phyloP scores from a whole-genome alignment of 2,888 invertebrate genomes.

The Andrena marginata region DNA sequence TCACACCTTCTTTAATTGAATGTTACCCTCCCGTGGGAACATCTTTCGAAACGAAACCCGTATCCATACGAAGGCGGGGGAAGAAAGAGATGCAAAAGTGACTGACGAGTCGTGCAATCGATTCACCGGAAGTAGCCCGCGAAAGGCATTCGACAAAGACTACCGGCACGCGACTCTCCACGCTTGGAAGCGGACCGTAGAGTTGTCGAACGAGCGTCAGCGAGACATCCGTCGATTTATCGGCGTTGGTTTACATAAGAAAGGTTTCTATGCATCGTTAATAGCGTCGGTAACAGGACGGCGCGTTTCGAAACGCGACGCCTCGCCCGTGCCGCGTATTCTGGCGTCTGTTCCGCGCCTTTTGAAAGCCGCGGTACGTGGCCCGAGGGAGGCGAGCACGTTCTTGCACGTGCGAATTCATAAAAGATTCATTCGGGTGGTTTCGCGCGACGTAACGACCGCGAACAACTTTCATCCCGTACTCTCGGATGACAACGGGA shows the following conservation, averaged over 20 bases:
- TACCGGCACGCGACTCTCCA: slow-evolving; percentile 13
- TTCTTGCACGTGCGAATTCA: slow-evolving; percentile 59
- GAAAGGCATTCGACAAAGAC: neutral
- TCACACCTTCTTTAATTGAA: too few relatives aligned
- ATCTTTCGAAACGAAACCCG: neutral
- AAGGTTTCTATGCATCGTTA: slow-evolving; percentile 30
- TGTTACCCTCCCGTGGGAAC: neutral
- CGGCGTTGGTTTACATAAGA: slow-evolving; percentile 48
- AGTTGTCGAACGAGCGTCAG: neutral
- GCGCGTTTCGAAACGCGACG: slow-evolving; percentile 18
- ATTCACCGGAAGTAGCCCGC: neutral
- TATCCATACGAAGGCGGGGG: neutral
- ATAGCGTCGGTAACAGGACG: slow-evolving; percentile 24
- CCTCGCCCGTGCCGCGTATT: neutral
- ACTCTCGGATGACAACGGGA: slow-evolving; percentile 49
- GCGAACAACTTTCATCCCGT: slow-evolving; percentile 39
- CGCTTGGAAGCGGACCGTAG: slow-evolving; percentile 13
- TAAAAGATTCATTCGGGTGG: slow-evolving; percentile 65
- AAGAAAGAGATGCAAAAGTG: neutral
- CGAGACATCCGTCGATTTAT: slow-evolving; percentile 31
- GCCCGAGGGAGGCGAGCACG: slow-evolving; percentile 27
- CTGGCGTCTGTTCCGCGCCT: slow-evolving; percentile 23
- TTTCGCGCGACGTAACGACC: slow-evolving; percentile 57
- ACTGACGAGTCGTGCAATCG: neutral
- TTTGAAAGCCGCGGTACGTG: slow-evolving; percentile 36